phyloP scores from a whole-genome alignment of 2,888 invertebrate genomes.

The Synanthedon myopaeformis region DNA sequence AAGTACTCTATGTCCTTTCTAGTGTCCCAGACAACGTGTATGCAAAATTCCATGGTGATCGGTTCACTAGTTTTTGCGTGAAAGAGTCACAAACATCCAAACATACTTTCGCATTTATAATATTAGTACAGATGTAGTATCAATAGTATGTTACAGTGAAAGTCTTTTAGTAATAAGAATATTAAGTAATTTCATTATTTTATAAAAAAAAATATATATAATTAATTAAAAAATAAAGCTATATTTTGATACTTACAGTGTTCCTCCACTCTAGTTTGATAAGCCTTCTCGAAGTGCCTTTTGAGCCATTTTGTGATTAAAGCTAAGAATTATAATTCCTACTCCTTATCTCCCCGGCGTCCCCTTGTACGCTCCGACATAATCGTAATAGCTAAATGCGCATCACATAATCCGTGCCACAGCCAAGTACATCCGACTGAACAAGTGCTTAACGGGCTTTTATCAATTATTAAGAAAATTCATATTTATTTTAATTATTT shows the following conservation, averaged over 20 bases:
- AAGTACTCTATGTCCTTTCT: too few species aligned
- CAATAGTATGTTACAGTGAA: background rate
- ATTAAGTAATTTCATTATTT: too few species aligned
- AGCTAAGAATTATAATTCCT: slow-evolving; percentile 13
- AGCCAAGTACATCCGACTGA: slow-evolving; percentile 15
- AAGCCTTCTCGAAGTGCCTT: background rate
- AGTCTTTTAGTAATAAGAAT: background rate
- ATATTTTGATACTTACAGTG: background rate
- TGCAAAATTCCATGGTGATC: too few species aligned
- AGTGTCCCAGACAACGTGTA: too few species aligned
- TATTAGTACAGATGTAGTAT: too few species aligned
- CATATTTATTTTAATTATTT: background rate
- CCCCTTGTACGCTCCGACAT: slow-evolving; percentile 12
- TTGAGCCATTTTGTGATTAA: slow-evolving; percentile 7
- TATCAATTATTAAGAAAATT: background rate
- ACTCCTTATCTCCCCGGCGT: slow-evolving; percentile 9
- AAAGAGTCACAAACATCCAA: too few species aligned
- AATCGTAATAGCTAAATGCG: slow-evolving; percentile 40
- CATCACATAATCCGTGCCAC: slow-evolving; percentile 29
- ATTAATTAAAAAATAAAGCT: background rate
- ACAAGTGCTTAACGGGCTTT: slow-evolving; percentile 10
- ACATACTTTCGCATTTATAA: too few species aligned
- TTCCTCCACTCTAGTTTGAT: background rate
- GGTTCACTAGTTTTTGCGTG: too few species aligned
- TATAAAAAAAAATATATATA: background rate